phyloP scores from a whole-genome alignment of 2,113 vertebrate genomes.

The Oxygymnocypris stewartii region DNA sequence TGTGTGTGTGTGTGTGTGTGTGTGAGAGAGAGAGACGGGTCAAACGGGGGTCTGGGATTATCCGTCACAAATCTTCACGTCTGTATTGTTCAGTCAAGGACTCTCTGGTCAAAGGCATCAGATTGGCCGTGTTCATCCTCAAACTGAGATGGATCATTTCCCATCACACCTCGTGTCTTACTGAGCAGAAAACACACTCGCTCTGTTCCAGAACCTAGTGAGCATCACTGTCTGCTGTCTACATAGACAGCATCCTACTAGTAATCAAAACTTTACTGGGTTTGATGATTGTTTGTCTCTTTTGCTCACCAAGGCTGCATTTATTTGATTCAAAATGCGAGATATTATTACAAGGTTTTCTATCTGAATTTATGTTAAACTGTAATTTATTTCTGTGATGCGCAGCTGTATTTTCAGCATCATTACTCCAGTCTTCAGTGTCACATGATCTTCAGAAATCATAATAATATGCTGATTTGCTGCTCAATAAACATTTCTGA shows the following conservation, averaged over 20 bases:
- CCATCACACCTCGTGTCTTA: background rate
- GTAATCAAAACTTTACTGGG: background rate
- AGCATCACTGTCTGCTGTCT: background rate
- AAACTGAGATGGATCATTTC: constrained; percentile 47
- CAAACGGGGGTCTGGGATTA: constrained; percentile 72
- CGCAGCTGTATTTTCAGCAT: background rate
- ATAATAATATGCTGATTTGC: too few species aligned
- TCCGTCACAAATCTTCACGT: constrained; percentile 74
- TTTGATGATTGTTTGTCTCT: background rate
- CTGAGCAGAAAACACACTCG: background rate
- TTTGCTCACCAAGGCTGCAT: background rate
- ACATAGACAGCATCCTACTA: background rate
- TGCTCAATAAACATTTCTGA: too few species aligned
- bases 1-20: background rate
- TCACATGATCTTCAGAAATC: background rate
- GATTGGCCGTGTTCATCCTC: constrained; percentile 70
- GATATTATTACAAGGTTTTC: background rate
- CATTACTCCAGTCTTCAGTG: background rate
- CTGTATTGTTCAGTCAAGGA: constrained; percentile 76
- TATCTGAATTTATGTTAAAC: background rate
- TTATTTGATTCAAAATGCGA: background rate
- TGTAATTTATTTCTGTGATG: background rate
- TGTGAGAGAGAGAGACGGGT: constrained; percentile 65
- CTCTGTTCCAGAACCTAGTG: background rate
- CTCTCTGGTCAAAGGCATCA: constrained; percentile 75